Base-by-base conservation (phyloP, 2,797 vertebrate genomes). In the Chrysocyon brachyurus region DNA sequence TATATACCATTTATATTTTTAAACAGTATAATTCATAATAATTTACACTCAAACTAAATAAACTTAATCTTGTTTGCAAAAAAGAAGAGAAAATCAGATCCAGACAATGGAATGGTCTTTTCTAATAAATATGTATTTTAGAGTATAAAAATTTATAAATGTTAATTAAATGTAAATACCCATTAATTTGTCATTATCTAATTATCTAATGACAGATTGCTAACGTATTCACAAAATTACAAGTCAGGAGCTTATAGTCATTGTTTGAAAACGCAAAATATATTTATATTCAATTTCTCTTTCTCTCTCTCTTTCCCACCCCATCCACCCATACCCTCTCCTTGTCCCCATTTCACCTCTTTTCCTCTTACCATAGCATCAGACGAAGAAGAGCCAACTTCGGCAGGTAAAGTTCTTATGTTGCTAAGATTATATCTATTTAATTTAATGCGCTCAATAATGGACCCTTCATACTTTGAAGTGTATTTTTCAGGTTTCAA, bases 311-410 rank as follows among this genome's bases (percentile, higher is more conserved):
- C 16, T 14, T 3, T 6, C 16, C 14, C 0, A 0, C 24, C 14
- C 1, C 16, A 31, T 1, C 21, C 3, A 14, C 1, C 28, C 11
- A 15, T 22, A 52, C 7, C 1, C 33, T 15, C 16, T 8, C 17
- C 26, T 22, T 52, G 4, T 19, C 28, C 63, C 54, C 6, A 22
- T 12, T 70, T 61, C 26, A 5, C 24, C 54, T 46, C 17, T 64
- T 22, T 77, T 82, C 61, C 49, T 96, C 86, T 87, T 96, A 64
- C 84, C 63, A 92, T 40, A 98, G 98, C 97, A 82, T 98, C 98
- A 68, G 59, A 98, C 91, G 98, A 98, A 98, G 98, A 99, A 97
- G 98, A 98, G 5, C 97, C 98, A 90, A 98, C 98, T 72, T 97
- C 98, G 92, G 85, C 98, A 99, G 98, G 99, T 99, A 98, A 33